Evolutionary conservation across 2,888 invertebrate genomes (phyloP).

Genomic region (Odontothrips loti): DNA sequence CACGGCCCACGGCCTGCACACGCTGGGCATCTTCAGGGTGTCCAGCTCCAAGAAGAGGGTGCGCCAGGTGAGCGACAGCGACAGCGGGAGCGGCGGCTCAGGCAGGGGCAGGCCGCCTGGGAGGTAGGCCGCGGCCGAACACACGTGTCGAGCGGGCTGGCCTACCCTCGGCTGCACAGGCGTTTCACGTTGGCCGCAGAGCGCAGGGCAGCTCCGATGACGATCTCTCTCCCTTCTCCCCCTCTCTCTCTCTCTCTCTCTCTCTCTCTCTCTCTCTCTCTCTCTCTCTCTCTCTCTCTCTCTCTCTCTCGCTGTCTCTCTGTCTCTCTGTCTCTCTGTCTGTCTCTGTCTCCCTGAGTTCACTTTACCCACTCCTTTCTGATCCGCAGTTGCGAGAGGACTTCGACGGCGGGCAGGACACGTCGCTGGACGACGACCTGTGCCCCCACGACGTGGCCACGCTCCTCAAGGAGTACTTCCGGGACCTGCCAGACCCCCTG

Average conservation of each 20-base stretch:
- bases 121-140: background rate
- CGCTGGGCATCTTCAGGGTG: constrained; percentile 86
- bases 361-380: background rate
- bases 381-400: constrained; percentile 74
- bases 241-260: no score
- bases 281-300: no score
- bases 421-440: constrained; percentile 68
- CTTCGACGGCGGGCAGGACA: constrained; percentile 73
- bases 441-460: constrained; percentile 93
- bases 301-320: no score
- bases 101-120: background rate
- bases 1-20: constrained; percentile 73
- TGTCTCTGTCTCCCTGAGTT: no score
- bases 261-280: no score
- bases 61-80: constrained; percentile 62
- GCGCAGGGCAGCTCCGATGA: no score
- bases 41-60: constrained; percentile 89
- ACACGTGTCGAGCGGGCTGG: background rate
- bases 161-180: background rate
- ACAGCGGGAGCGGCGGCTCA: background rate
- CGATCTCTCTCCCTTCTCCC: no score
- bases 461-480: constrained; percentile 85
- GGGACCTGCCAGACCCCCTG: constrained; percentile 88
- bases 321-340: no score
- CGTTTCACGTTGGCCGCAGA: no score